These are phyloP conservation scores for Paracanthobrama guichenoti DNA, from an alignment of 2,113 vertebrate species.

Conservation along the genomic window DNA sequence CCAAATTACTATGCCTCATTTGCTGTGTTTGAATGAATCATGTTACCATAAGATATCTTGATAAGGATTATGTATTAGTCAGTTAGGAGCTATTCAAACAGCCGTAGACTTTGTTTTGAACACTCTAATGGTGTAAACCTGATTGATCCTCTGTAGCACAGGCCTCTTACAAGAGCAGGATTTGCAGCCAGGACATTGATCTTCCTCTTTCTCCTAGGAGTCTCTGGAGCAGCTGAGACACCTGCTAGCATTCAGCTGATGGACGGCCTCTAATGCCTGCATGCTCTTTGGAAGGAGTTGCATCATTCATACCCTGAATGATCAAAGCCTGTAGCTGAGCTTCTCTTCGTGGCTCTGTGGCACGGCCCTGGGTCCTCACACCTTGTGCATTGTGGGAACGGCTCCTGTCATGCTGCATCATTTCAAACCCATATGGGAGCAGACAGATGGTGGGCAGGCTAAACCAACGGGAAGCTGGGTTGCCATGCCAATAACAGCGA, in stretches of 20 bases:
- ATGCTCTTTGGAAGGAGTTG: not conserved
- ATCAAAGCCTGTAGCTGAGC: constrained; percentile 56
- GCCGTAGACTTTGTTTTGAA: constrained; percentile 25
- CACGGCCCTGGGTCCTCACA: constrained; percentile 53
- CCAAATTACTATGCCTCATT: not conserved
- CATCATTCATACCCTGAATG: constrained; percentile 32
- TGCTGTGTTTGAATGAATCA: not conserved
- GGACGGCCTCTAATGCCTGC: constrained; percentile 64
- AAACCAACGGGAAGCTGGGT: constrained; percentile 44
- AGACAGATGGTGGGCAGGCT: constrained; percentile 64
- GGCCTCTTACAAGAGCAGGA: constrained; percentile 60
- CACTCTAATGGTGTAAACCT: constrained; percentile 40
- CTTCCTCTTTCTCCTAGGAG: constrained; percentile 55
- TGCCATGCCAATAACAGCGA: constrained; percentile 49
- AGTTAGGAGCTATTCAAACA: not conserved
- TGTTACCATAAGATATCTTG: not conserved
- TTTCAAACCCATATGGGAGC: constrained; percentile 59
- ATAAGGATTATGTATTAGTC: constrained; percentile 3
- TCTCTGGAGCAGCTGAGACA: constrained; percentile 66
- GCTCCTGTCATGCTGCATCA: constrained; percentile 66
- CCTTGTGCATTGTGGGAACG: constrained; percentile 61
- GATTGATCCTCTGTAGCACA: constrained; percentile 65
- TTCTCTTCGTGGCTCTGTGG: constrained; percentile 18
- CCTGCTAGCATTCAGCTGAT: constrained; percentile 69
- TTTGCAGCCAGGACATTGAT: constrained; percentile 61